phyloP scores from a whole-genome alignment of 2,113 vertebrate genomes.

The Muscicapa adusta region DNA sequence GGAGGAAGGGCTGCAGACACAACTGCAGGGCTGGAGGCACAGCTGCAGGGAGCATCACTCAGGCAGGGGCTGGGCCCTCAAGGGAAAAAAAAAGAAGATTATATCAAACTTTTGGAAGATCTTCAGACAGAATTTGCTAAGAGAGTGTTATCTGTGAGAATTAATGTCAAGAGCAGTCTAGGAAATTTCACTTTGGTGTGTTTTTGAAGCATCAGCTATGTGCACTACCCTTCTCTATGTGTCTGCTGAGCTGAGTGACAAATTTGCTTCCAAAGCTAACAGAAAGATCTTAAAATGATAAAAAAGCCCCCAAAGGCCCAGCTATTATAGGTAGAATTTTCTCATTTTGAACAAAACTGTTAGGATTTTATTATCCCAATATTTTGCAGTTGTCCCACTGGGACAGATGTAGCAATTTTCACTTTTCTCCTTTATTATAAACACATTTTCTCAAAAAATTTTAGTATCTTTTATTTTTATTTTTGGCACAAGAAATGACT shows the following conservation, averaged over 20 bases:
- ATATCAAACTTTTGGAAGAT: neutral
- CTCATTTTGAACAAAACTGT: neutral
- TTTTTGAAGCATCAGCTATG: neutral
- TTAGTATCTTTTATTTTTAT: neutral
- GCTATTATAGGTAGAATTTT: neutral
- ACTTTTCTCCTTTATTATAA: neutral
- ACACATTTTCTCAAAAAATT: neutral
- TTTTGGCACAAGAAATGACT: neutral
- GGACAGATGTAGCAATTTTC: neutral
- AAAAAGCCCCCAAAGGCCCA: neutral
- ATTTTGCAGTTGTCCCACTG: neutral
- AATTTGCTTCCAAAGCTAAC: neutral
- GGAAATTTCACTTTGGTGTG: neutral
- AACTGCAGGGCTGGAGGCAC: neutral
- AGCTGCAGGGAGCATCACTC: fast-evolving
- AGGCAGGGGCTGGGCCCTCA: neutral
- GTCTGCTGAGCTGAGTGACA: neutral
- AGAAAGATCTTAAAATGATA: neutral
- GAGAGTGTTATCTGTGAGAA: neutral
- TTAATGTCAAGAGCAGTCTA: neutral
- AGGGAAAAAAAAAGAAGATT: neutral
- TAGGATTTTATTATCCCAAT: neutral
- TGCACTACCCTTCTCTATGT: neutral
- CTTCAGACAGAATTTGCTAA: neutral
- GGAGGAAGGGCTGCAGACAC: neutral